Conservation (phyloP, 2,797 vertebrate genomes). For the Scarus forsteni region DNA sequence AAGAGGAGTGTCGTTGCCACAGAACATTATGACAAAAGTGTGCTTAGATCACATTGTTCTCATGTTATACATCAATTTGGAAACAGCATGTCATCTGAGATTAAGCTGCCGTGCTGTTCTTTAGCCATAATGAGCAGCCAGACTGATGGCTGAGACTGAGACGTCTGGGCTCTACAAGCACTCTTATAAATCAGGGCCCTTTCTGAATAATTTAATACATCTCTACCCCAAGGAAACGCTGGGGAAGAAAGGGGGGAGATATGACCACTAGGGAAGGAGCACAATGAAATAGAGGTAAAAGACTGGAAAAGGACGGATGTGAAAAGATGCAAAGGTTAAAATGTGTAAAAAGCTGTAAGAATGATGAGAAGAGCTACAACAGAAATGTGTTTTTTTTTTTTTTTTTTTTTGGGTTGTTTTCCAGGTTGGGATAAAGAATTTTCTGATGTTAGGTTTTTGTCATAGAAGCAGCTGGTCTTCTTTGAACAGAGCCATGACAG, state of each 20-base stretch:
- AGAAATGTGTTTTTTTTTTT: too few relatives aligned
- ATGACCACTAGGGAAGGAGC: slow-evolving; percentile 33
- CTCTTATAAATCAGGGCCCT: slow-evolving; percentile 70
- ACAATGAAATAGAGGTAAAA: slow-evolving; percentile 11
- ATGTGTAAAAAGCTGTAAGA: not conserved
- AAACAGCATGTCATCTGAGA: slow-evolving; percentile 42
- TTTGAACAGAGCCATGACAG: too few relatives aligned
- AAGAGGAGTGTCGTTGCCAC: slow-evolving; percentile 5
- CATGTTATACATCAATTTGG: slow-evolving; percentile 38
- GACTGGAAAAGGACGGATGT: slow-evolving; percentile 23
- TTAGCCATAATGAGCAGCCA: slow-evolving; percentile 58
- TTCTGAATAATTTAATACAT: slow-evolving; percentile 76
- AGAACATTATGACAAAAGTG: slow-evolving; percentile 13
- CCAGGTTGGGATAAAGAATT: too few relatives aligned
- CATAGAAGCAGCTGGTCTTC: too few relatives aligned
- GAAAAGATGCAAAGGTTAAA: slow-evolving; percentile 9
- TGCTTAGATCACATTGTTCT: slow-evolving; percentile 27
- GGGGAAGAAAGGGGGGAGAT: slow-evolving; percentile 10
- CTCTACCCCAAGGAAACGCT: slow-evolving; percentile 65
- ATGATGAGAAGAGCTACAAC: too few relatives aligned
- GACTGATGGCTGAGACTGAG: slow-evolving; percentile 60
- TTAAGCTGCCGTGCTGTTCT: slow-evolving; percentile 32
- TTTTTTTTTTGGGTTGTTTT: too few relatives aligned
- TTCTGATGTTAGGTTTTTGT: too few relatives aligned
- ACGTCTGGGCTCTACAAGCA: slow-evolving; percentile 61